These are phyloP conservation scores for Uloborus plumipes DNA, from an alignment of 2,888 invertebrate genomes.

Conservation along the genomic window DNA sequence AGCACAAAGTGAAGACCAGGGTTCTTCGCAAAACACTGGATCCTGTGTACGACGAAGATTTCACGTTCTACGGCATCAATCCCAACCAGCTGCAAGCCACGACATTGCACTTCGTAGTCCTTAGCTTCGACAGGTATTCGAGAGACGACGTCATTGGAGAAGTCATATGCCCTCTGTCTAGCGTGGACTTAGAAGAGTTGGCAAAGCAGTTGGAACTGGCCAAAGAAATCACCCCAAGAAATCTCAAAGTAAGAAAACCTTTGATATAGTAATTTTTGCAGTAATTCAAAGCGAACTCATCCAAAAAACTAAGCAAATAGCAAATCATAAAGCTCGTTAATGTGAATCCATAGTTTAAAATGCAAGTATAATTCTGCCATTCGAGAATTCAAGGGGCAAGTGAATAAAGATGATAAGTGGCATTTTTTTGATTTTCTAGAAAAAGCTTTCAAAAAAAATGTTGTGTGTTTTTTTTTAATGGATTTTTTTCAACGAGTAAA, in stretches of 20 bases:
- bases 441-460: too few relatives aligned
- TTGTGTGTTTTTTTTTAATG: too few relatives aligned
- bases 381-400: too few relatives aligned
- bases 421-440: too few relatives aligned
- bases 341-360: too few relatives aligned
- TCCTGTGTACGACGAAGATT: slow-evolving; percentile 98
- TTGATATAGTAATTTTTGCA: neutral
- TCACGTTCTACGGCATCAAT: slow-evolving; percentile 96
- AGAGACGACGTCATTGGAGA: slow-evolving; percentile 99
- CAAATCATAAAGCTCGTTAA: too few relatives aligned
- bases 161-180: slow-evolving; percentile 79
- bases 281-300: too few relatives aligned
- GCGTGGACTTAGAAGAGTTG: slow-evolving; percentile 66
- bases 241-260: slow-evolving; percentile 83
- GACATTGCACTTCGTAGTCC: slow-evolving; percentile 88
- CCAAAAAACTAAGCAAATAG: too few relatives aligned
- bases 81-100: slow-evolving; percentile 88
- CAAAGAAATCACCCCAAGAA: slow-evolving; percentile 92
- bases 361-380: too few relatives aligned
- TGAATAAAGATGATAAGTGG: too few relatives aligned
- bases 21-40: slow-evolving; percentile 95
- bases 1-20: slow-evolving; percentile 96
- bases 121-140: slow-evolving; percentile 97
- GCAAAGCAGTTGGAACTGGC: slow-evolving; percentile 80
- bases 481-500: too few relatives aligned